Conservation (phyloP, 2,888 invertebrate genomes). For the Aphodius granarius region DNA sequence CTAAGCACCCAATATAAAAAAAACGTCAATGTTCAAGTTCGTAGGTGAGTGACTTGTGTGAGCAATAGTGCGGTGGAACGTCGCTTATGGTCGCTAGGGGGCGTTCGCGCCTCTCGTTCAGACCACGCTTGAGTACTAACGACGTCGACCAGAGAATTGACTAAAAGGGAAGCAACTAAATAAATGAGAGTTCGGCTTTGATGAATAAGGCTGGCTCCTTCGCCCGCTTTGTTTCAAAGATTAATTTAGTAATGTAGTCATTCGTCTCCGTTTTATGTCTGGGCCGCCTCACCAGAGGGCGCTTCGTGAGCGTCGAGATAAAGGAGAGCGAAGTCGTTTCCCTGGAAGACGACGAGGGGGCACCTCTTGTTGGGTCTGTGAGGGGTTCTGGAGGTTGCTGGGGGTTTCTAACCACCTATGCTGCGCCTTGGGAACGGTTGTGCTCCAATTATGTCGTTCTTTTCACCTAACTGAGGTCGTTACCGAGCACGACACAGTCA, state of each 20-base stretch:
- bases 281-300: slow-evolving; percentile 3
- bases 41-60: not conserved
- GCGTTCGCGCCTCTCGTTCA: not conserved
- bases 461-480: not conserved
- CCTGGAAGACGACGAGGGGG: not conserved
- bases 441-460: not conserved
- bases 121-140: slow-evolving; percentile 34
- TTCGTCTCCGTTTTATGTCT: slow-evolving; percentile 49
- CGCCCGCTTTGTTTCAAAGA: slow-evolving; percentile 54
- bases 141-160: slow-evolving; percentile 38
- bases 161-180: slow-evolving; percentile 50
- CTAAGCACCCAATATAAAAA: too few relatives aligned
- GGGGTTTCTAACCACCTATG: not conserved
- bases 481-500: not conserved
- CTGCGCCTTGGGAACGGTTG: not conserved
- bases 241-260: slow-evolving; percentile 54
- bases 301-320: not conserved
- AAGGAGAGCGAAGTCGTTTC: not conserved
- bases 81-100: not conserved
- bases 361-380: not conserved
- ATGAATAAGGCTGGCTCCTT: slow-evolving; percentile 49
- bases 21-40: too few relatives aligned
- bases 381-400: not conserved
- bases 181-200: slow-evolving; percentile 51
- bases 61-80: not conserved